Percentiles rank a stretch among this genome's conserved stretches.
Conservation (phyloP, 2,888 invertebrate species). For the Leucozona laternaria region DNA sequence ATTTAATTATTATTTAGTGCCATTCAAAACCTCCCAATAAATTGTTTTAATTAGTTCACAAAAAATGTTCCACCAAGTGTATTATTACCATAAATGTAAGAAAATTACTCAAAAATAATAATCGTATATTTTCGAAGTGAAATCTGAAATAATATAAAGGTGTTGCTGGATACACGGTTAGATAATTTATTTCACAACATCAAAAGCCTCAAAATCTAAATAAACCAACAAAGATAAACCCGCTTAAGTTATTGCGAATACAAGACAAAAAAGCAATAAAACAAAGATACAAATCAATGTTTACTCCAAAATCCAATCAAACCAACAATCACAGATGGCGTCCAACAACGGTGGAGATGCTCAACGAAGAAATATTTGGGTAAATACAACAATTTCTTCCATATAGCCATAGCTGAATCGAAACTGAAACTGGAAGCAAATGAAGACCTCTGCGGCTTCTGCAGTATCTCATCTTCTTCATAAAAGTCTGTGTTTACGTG, state of each 20-base stretch:
- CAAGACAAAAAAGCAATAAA: constrained; percentile 1
- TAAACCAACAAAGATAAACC: constrained; percentile 41
- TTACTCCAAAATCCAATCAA: constrained; percentile 49
- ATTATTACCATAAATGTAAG: not conserved
- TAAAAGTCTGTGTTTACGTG: not conserved
- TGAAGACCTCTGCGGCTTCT: constrained; percentile 28
- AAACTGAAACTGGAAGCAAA: constrained; percentile 18
- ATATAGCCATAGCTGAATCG: not conserved
- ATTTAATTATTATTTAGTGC: not conserved
- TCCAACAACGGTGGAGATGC: constrained; percentile 50
- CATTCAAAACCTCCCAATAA: not conserved
- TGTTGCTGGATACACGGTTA: not conserved
- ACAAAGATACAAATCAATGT: constrained; percentile 52
- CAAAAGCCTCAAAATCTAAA: constrained; percentile 50
- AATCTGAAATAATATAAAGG: constrained; percentile 13
- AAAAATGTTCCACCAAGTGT: constrained; percentile 1
- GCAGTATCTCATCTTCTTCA: constrained; percentile 31
- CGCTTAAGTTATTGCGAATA: constrained; percentile 27
- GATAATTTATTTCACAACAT: constrained; percentile 49
- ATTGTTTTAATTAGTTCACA: not conserved
- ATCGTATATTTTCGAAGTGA: not conserved
- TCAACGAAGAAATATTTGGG: constrained; percentile 65
- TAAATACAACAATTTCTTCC: constrained; percentile 38
- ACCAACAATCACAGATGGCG: constrained; percentile 52
- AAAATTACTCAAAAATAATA: not conserved